Conservation (phyloP, 92 coral and sea anemone genomes). For the Epizoanthus illoricatus region DNA sequence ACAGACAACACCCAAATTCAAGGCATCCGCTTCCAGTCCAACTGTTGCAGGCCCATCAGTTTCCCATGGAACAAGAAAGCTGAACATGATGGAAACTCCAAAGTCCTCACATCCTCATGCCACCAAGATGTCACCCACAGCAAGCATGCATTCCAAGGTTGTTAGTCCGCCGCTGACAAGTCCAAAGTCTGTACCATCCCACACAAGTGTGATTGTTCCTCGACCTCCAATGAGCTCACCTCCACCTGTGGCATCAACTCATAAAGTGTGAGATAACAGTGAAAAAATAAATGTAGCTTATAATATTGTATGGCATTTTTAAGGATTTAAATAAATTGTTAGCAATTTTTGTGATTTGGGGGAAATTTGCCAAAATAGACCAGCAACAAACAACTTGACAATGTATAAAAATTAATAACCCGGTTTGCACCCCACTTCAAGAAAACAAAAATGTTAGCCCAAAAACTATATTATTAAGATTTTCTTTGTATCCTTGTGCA, state of each 20-base stretch:
- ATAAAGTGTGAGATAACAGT: conserved; percentile 21
- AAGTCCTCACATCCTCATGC: background rate
- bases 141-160: background rate
- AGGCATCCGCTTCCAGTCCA: background rate
- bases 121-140: conserved; percentile 17
- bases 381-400: too few relatives aligned
- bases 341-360: too few relatives aligned
- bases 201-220: conserved; percentile 30
- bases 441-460: too few relatives aligned
- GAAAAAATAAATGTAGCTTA: background rate
- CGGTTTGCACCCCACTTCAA: too few relatives aligned
- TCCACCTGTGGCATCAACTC: conserved; percentile 8
- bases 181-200: conserved; percentile 19
- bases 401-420: too few relatives aligned
- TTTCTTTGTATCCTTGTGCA: too few relatives aligned
- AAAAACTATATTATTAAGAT: too few relatives aligned
- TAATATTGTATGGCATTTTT: background rate
- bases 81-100: conserved; percentile 25
- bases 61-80: conserved; percentile 24
- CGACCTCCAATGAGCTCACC: conserved; percentile 9
- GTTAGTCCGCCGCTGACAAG: conserved; percentile 17
- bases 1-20: background rate
- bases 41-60: background rate
- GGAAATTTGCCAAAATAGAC: too few relatives aligned
- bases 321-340: too few relatives aligned